phyloP scores from a whole-genome alignment of 2,113 vertebrate genomes.

The Hemiscyllium ocellatum region DNA sequence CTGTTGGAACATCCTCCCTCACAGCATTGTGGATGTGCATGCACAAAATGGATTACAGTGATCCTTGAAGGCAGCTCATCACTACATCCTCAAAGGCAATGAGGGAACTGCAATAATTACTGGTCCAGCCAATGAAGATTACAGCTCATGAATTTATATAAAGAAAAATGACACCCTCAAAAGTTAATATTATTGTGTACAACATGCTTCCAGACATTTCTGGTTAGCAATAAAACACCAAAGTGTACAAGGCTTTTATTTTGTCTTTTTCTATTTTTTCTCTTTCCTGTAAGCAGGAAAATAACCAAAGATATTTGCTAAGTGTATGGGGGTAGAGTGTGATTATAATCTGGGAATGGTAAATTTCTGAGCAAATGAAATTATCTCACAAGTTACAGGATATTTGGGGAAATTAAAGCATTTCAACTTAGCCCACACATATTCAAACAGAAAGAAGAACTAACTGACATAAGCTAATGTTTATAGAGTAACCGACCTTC shows the following conservation, averaged over 20 bases:
- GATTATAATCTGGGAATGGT: not conserved
- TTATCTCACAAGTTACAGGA: not conserved
- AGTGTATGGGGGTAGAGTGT: not conserved
- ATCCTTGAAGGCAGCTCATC: no score
- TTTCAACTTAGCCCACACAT: not conserved
- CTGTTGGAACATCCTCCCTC: no score
- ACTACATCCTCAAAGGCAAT: no score
- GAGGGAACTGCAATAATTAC: no score
- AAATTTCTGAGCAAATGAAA: not conserved
- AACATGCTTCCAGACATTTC: not conserved
- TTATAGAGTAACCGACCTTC: conserved; percentile 12
- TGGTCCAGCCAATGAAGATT: no score
- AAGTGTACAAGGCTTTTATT: not conserved
- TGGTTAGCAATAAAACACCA: not conserved
- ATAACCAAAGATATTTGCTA: not conserved
- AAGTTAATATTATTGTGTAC: not conserved
- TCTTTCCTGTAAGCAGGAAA: not conserved
- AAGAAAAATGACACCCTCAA: not conserved
- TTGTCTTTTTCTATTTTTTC: not conserved
- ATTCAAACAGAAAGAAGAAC: not conserved
- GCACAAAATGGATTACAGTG: no score
- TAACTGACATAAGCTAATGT: not conserved
- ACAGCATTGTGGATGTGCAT: no score
- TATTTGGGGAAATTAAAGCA: not conserved
- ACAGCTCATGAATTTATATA: no score